Evolutionary conservation across 2,797 vertebrate genomes (phyloP).

Genomic region (Uromys caudimaculatus): DNA sequence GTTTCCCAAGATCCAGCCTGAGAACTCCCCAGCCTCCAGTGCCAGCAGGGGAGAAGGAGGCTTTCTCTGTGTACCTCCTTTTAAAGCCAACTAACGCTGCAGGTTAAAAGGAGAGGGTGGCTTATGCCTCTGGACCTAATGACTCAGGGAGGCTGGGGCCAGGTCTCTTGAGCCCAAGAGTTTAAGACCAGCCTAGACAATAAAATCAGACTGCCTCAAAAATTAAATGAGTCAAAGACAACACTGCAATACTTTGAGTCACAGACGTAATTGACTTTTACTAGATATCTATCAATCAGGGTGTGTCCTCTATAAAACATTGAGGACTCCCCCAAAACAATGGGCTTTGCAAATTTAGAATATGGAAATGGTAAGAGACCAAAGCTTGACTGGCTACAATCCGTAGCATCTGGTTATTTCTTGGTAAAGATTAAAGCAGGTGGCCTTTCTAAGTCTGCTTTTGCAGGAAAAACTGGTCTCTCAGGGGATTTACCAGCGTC

Average conservation of each 20-base stretch:
- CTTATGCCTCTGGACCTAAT: too few species aligned
- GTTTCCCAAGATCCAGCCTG: neutral
- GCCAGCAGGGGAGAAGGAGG: neutral
- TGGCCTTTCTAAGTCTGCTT: neutral
- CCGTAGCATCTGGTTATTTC: too few species aligned
- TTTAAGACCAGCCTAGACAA: neutral
- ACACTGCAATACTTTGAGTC: neutral
- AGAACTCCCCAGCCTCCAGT: too few species aligned
- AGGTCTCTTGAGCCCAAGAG: neutral
- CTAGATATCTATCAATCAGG: neutral
- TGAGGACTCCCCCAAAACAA: neutral
- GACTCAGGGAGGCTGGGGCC: neutral
- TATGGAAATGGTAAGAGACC: neutral
- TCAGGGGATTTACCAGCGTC: neutral
- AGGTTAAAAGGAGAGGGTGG: neutral
- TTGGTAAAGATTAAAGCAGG: neutral
- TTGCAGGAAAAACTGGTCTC: conserved; percentile 4
- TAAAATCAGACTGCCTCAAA: neutral
- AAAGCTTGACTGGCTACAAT: neutral
- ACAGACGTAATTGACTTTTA: neutral
- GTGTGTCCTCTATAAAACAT: neutral
- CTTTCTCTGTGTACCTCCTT: neutral
- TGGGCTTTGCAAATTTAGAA: neutral
- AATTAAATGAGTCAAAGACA: neutral
- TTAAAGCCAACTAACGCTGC: neutral